These are phyloP conservation scores for Rhadina sibilatrix DNA, from an alignment of 2,113 vertebrate genomes.

Conservation along the genomic window DNA sequence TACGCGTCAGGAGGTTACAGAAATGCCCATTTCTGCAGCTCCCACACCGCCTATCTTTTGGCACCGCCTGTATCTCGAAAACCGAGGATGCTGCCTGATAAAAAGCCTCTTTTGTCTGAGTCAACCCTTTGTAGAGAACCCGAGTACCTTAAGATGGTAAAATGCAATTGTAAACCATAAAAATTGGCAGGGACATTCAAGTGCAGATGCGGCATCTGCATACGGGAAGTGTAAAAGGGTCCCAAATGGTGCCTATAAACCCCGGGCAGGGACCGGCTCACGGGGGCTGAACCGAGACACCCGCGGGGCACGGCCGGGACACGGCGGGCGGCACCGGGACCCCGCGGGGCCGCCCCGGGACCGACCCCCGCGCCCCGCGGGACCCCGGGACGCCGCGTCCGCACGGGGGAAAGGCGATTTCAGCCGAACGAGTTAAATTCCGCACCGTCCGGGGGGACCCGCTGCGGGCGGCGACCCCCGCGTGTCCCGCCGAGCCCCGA, in stretches of 20 bases:
- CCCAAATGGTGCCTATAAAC: slow-evolving; percentile 39
- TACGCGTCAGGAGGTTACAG: rapidly evolving
- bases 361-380: neutral
- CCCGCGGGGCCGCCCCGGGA: neutral
- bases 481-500: neutral
- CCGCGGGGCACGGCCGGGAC: neutral
- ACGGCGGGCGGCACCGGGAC: neutral
- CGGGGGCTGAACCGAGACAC: neutral
- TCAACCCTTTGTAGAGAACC: neutral
- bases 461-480: neutral
- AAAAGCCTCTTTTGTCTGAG: slow-evolving; percentile 35
- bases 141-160: neutral
- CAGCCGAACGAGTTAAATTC: rapidly evolving
- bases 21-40: neutral
- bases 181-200: slow-evolving; percentile 45
- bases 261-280: neutral
- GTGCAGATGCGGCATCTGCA: slow-evolving; percentile 36
- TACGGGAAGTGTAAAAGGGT: slow-evolving; percentile 8
- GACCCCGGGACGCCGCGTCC: neutral
- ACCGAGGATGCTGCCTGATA: neutral
- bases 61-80: neutral
- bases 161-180: slow-evolving; percentile 30
- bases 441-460: neutral
- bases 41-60: neutral
- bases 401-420: no score